Conservation (phyloP, 2,797 vertebrate genomes). For the Ptychobarbus kaznakovi region DNA sequence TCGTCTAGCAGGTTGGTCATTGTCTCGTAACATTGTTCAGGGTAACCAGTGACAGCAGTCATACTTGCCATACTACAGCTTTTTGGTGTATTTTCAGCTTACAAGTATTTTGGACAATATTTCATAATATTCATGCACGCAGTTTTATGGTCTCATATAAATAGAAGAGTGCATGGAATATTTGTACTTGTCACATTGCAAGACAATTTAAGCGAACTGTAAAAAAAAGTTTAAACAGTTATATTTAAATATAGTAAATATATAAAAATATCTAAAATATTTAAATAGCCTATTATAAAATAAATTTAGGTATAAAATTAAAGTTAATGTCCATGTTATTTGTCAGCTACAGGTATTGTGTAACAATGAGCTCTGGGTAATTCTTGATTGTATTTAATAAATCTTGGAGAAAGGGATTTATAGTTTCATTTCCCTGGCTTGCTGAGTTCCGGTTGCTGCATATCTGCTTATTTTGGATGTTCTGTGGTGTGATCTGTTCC, state of each 20-base stretch:
- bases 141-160: neutral
- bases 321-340: neutral
- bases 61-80: neutral
- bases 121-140: neutral
- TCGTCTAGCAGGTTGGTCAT: neutral
- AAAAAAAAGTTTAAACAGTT: neutral
- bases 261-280: neutral
- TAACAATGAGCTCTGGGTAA: neutral
- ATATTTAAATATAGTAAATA: neutral
- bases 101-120: neutral
- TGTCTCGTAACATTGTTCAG: neutral
- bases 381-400: neutral
- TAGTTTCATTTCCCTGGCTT: neutral
- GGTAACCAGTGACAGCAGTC: neutral
- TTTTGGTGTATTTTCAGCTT: too few species aligned
- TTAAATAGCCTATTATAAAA: neutral
- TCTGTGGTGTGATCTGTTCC: constrained; percentile 18
- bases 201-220: neutral
- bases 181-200: neutral
- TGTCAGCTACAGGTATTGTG: neutral
- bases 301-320: neutral
- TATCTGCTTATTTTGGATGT: constrained; percentile 22
- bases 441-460: neutral
- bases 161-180: neutral
- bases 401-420: neutral